A percentile compares a stretch with the other conserved stretches of the same genome.
These are phyloP conservation scores for Aspidoscelis tigris DNA, from an alignment of 2,113 vertebrate genomes.

Conservation along the genomic window DNA sequence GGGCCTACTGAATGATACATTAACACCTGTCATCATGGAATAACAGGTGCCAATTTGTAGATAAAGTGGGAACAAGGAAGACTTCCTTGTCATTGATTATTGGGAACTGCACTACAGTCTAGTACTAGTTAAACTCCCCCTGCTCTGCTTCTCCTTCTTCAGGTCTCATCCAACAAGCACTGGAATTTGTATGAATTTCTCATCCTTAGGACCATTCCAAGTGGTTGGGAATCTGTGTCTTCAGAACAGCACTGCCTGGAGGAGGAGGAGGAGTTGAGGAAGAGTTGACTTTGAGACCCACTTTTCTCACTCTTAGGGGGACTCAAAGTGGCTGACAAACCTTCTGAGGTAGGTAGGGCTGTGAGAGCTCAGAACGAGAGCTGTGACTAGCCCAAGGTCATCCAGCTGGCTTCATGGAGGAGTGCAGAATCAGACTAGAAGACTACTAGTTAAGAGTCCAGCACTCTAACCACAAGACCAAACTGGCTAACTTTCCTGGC, in stretches of 20 bases:
- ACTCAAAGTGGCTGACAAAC: no score
- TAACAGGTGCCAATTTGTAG: background rate
- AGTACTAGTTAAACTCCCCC: background rate
- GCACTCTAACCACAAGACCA: no score
- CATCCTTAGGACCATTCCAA: background rate
- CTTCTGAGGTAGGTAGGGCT: no score
- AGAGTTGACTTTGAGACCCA: no score
- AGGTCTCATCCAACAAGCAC: background rate
- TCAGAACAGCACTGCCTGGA: background rate
- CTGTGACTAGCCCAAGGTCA: no score
- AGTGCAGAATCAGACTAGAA: no score
- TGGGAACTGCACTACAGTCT: background rate
- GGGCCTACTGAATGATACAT: background rate
- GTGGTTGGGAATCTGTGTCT: background rate
- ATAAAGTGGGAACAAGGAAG: background rate
- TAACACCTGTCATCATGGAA: background rate
- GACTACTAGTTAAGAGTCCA: no score
- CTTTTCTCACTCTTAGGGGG: no score
- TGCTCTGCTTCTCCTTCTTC: background rate
- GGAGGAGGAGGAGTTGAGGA: no score
- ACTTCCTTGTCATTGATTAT: background rate
- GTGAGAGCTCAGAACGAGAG: no score
- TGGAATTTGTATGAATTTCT: background rate
- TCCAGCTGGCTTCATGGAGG: no score
- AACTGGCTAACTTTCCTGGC: no score